Evolutionary conservation across 2,797 vertebrate species (phyloP), one percentile per base, ranked within the genome.

Genomic region (Diplodus sargus): DNA sequence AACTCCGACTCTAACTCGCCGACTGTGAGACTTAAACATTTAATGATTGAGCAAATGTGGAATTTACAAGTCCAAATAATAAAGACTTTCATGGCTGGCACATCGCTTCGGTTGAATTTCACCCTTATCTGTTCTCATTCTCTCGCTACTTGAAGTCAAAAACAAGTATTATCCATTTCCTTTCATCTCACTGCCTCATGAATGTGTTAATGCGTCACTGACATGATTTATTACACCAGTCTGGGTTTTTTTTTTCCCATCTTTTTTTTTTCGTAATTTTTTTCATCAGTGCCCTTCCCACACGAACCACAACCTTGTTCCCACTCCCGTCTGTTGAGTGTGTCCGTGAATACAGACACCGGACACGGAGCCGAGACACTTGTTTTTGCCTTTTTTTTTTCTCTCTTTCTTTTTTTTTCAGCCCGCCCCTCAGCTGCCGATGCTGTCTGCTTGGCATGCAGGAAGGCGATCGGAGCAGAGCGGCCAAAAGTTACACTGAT

Each of bases 381-480:
- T 65, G 57, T 51, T 74, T 67, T 77, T 9, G 15, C 49, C 51
- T 23, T 59, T 49, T 63, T 56, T 79, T 62, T 65, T 67, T 23
- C 9, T 66, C 66, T 51, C 81, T 61, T 15, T 66, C 66, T 47
- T 82, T 61, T 69, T 71, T 43, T 52, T 10, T 6, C 52, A 4
- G 17, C 68, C 60, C 62, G 48, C 56, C 68, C 61, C 73, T 76
- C 81, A 56, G 78, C 78, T 68, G 81, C 65, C 9, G 67, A 61
- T 70, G 79, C 67, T 70, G 71, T 66, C 90, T 90, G 90, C 76
- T 92, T 90, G 72, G 83, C 84, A 92, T 93, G 76, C 93, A 90
- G 85, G 65, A 76, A 70, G 63, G 56, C 16, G 52, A 82, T 59
- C 17, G 10, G 39, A 39, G 23, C 83, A 23, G 62, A 76, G 79